Evolutionary conservation across 2,113 vertebrate genomes (phyloP).

Genomic region (Chrysemys picta): DNA sequence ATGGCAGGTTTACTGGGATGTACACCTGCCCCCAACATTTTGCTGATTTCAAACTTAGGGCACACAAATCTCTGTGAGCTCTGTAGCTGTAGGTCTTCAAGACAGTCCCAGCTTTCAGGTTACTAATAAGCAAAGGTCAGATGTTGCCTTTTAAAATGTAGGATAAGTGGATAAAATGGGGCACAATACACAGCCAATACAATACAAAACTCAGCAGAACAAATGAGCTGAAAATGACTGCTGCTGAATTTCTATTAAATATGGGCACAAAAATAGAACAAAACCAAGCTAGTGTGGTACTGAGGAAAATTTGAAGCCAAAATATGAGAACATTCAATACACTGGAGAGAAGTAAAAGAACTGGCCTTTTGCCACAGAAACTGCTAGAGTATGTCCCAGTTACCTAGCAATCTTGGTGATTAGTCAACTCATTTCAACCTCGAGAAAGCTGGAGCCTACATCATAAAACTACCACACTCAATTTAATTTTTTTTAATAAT

Average conservation of each 20-base stretch:
- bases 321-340: background rate
- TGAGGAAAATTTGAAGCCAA: background rate
- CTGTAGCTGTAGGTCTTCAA: background rate
- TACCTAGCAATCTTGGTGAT: background rate
- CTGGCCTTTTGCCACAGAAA: background rate
- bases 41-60: background rate
- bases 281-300: conserved; percentile 1
- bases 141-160: conserved; percentile 29
- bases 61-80: background rate
- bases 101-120: background rate
- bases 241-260: conserved; percentile 50
- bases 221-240: conserved; percentile 39
- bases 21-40: background rate
- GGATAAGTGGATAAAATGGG: conserved; percentile 6
- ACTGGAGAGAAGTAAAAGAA: background rate
- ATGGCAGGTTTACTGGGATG: background rate
- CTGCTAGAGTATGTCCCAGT: background rate
- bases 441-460: conserved; percentile 4
- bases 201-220: conserved; percentile 11
- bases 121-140: background rate
- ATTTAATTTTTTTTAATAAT: conserved; percentile 47
- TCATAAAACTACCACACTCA: conserved; percentile 15
- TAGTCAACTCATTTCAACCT: conserved; percentile 27
- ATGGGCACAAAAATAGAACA: conserved; percentile 19
- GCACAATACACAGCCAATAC: background rate